Evolutionary conservation across 2,888 invertebrate genomes (phyloP).

Genomic region (Thymelicus acteon): DNA sequence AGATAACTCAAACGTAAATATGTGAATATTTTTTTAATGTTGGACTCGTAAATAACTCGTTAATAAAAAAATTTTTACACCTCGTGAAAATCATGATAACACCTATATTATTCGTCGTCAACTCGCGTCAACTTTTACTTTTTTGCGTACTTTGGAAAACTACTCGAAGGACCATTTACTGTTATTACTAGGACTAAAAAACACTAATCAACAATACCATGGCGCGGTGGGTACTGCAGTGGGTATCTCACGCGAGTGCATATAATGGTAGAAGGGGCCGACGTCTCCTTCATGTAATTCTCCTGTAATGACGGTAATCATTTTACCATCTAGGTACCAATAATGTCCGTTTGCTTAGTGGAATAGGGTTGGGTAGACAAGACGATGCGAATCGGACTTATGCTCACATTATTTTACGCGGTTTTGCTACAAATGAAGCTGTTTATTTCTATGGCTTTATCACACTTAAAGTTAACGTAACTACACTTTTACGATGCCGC

Average conservation of each 20-base stretch:
- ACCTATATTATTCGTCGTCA: slow-evolving; percentile 17
- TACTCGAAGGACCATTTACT: slow-evolving; percentile 43
- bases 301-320: slow-evolving; percentile 78
- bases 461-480: slow-evolving; percentile 1
- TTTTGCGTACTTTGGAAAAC: slow-evolving; percentile 42
- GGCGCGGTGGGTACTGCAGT: slow-evolving; percentile 57
- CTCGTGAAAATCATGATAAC: slow-evolving; percentile 8
- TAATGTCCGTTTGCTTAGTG: slow-evolving; percentile 63
- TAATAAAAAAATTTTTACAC: slow-evolving; percentile 5
- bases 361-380: slow-evolving; percentile 51
- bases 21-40: too few relatives aligned
- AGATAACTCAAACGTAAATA: too few relatives aligned
- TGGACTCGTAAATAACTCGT: background rate
- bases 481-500: background rate
- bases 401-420: slow-evolving; percentile 27
- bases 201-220: slow-evolving; percentile 52
- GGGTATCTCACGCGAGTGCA: slow-evolving; percentile 68
- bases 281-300: slow-evolving; percentile 68
- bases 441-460: slow-evolving; percentile 23
- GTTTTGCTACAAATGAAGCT: slow-evolving; percentile 28
- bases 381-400: slow-evolving; percentile 65
- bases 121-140: slow-evolving; percentile 41
- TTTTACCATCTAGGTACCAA: slow-evolving; percentile 79
- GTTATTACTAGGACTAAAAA: slow-evolving; percentile 48
- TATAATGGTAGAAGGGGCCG: slow-evolving; percentile 57